These are phyloP conservation scores for Drosophila testacea DNA, from an alignment of 2,888 invertebrate species.

Conservation along the genomic window DNA sequence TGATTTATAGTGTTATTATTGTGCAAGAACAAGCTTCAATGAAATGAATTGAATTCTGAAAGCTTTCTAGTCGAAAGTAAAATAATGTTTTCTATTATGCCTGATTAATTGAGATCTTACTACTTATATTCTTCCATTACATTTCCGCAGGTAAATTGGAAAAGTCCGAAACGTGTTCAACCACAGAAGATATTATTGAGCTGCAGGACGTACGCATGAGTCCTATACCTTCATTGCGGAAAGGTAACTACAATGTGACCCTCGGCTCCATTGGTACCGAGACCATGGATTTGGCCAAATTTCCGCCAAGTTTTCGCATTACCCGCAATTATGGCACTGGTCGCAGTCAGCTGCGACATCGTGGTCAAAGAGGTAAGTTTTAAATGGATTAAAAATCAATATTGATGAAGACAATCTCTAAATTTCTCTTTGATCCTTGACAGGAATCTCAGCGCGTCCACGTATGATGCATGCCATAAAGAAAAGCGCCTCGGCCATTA, in stretches of 20 bases:
- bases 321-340: constrained; percentile 88
- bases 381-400: no score
- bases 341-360: constrained; percentile 87
- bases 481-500: constrained; percentile 93
- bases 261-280: constrained; percentile 87
- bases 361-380: constrained; percentile 86
- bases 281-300: constrained; percentile 88
- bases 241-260: constrained; percentile 88
- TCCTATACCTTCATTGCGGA: constrained; percentile 92
- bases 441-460: constrained; percentile 83
- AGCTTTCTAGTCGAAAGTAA: background rate
- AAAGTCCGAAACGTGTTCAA: constrained; percentile 85
- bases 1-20: no score
- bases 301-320: constrained; percentile 92
- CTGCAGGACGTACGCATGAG: constrained; percentile 94
- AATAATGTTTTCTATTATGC: background rate
- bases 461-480: constrained; percentile 93
- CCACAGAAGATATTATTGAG: constrained; percentile 93
- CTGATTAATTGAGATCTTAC: background rate
- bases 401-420: background rate
- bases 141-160: constrained; percentile 77
- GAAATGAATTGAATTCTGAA: background rate
- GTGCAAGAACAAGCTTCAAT: no score
- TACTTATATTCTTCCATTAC: background rate
- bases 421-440: no score